Percentiles rank a stretch among this genome's conserved stretches.
Evolutionary conservation across 2,113 vertebrate genomes (phyloP).

Genomic region (Nematolebias whitei): DNA sequence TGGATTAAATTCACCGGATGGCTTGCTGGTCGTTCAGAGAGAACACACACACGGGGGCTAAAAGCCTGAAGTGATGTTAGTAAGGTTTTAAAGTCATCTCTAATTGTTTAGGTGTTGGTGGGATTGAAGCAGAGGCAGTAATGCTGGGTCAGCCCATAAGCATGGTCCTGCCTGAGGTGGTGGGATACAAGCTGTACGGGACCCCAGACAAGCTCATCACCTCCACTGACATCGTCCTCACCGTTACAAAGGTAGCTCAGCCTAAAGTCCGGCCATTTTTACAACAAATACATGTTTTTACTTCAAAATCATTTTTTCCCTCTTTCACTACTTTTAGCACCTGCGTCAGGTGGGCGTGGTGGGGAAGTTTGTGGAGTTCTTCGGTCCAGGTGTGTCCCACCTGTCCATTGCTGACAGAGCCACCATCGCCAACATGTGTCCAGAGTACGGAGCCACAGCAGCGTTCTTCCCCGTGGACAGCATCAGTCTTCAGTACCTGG

Average conservation of each 20-base stretch:
- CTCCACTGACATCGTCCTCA: slow-evolving; percentile 97
- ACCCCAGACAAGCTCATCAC: slow-evolving; percentile 87
- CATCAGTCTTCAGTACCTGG: slow-evolving; percentile 89
- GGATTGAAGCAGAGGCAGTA: slow-evolving; percentile 98
- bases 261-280: background rate
- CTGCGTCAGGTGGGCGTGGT: slow-evolving; percentile 95
- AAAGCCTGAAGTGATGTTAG: too few species aligned
- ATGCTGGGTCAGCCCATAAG: slow-evolving; percentile 98
- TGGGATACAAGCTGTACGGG: slow-evolving; percentile 90
- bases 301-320: background rate
- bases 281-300: too few species aligned
- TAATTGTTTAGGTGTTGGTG: slow-evolving; percentile 88
- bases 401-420: slow-evolving; percentile 97
- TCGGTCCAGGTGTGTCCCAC: slow-evolving; percentile 90
- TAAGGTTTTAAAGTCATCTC: fast-evolving
- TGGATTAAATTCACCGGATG: too few species aligned
- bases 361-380: slow-evolving; percentile 98
- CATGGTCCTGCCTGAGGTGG: slow-evolving; percentile 96
- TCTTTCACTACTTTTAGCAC: slow-evolving; percentile 77
- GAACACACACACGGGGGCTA: too few species aligned
- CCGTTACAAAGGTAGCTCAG: slow-evolving; percentile 90
- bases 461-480: slow-evolving; percentile 95
- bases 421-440: slow-evolving; percentile 99
- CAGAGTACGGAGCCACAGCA: slow-evolving; percentile 95
- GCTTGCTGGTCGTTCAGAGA: too few species aligned